Percentiles rank a stretch among this genome's conserved stretches.
Conservation (phyloP, 2,113 vertebrate genomes). For the Pomatorhinus ruficollis region DNA sequence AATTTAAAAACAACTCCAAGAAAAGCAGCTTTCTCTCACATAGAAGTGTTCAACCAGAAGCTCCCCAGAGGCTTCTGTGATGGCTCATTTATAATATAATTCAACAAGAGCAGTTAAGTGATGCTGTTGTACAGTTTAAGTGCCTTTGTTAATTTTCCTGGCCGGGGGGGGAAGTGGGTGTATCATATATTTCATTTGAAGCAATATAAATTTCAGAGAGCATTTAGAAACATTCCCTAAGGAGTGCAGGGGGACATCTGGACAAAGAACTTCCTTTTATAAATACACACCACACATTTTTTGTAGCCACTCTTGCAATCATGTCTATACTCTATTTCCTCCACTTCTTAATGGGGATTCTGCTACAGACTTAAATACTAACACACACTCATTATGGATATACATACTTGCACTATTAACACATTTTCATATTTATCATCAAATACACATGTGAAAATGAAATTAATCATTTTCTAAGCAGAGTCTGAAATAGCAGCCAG, state of each 20-base stretch:
- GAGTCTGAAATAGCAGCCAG: not conserved
- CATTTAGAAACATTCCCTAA: slow-evolving; percentile 35
- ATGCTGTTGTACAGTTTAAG: slow-evolving; percentile 51
- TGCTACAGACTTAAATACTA: slow-evolving; percentile 43
- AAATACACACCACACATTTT: not conserved
- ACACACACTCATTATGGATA: not conserved
- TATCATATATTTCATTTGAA: slow-evolving; percentile 56
- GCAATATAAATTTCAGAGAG: slow-evolving; percentile 45
- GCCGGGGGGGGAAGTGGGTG: not conserved
- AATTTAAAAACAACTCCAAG: not conserved
- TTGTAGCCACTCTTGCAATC: not conserved
- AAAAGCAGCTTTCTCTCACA: not conserved
- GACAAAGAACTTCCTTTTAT: slow-evolving; percentile 27
- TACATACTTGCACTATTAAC: not conserved
- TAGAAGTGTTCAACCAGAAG: slow-evolving; percentile 38
- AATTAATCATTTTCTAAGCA: slow-evolving; percentile 30
- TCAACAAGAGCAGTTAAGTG: slow-evolving; percentile 53
- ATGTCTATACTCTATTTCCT: slow-evolving; percentile 4
- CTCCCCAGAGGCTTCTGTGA: slow-evolving; percentile 36
- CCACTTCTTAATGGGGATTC: slow-evolving; percentile 20
- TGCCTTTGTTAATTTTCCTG: slow-evolving; percentile 49
- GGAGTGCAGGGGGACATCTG: slow-evolving; percentile 20
- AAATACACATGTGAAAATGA: not conserved
- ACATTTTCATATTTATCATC: not conserved
- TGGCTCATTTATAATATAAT: slow-evolving; percentile 61